Evolutionary conservation across 1,140 invertebrate genomes (phyloP).

Genomic region (Hycleus phaleratus): DNA sequence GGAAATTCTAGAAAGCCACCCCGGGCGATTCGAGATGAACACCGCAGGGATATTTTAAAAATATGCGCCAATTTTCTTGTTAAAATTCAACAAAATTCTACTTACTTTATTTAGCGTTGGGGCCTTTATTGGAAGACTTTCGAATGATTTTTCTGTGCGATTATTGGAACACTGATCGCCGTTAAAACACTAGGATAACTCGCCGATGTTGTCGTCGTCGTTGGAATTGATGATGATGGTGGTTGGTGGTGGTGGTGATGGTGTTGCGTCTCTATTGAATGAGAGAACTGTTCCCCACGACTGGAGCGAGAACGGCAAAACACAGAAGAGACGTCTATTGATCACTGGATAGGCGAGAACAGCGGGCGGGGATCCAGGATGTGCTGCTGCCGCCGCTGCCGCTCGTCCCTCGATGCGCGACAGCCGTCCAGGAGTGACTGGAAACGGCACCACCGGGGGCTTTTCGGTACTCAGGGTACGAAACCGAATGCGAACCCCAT

Average conservation of each 20-base stretch:
- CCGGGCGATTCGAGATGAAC: too few species aligned
- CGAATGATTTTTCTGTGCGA: too few species aligned
- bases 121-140: too few species aligned
- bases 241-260: not conserved
- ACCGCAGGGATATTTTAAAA: too few species aligned
- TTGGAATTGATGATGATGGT: not conserved
- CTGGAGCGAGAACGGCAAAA: conserved; percentile 3
- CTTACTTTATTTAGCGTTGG: too few species aligned
- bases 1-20: too few species aligned
- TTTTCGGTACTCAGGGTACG: too few species aligned
- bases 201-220: too few species aligned
- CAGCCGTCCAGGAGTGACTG: conserved; percentile 9
- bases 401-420: conserved; percentile 20
- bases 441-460: not conserved
- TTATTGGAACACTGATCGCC: too few species aligned
- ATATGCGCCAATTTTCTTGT: too few species aligned
- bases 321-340: conserved; percentile 27
- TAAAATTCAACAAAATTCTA: too few species aligned
- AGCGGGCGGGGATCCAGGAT: conserved; percentile 28
- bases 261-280: not conserved
- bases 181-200: not conserved
- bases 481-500: too few species aligned
- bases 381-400: conserved; percentile 20
- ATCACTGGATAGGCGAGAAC: conserved; percentile 28
- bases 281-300: not conserved